Evolutionary conservation across 2,888 invertebrate genomes (phyloP), one percentile per base, ranked within the genome.

Genomic region (Eucera pruinosa): DNA sequence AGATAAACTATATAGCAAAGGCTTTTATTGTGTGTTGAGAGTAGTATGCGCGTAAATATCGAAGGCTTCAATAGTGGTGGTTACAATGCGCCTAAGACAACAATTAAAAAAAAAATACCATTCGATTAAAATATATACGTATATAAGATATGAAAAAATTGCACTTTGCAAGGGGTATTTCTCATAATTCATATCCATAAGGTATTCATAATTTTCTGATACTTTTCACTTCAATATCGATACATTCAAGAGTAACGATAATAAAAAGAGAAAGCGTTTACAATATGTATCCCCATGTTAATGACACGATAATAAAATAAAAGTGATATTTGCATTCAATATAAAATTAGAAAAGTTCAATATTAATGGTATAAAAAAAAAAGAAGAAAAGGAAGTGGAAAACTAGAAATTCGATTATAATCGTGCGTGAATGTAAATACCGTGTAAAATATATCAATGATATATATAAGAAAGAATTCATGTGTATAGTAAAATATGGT

Each of bases 31-130:
- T 25, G 23, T 27, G 36, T 27, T n/a, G 33, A 43, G 33, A 43
- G 60, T 45, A 55, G 33, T 60, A 33, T 45, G 30, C 25, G 39
- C 33, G 39, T 61, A 61, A 76, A 74, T 61, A 67, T 62, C 18
- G 5, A 18, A 27, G 57, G 67, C 67, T n/a, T 66, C 74, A 57
- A 67, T 74, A 74, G 41, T 66, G 76, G 55, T 67, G 76, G 74
- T 47, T 41, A 15, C 18, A 5, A 52, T 54, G 72, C 66, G 65
- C 41, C 52, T 15, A 33, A 15, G n/a, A 23, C 33, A 48, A 62
- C 15, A 25, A 27, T 20, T 0, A n/a, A 39, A 18, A 27, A 6
- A 20, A 33, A 25, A 18, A 11, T 27, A 18, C 13, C 15, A 13
- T 23, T 45, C 45, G 7, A 18, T 52, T 61, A 15, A 30, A 61